Conservation (phyloP, 2,888 invertebrate genomes). For the Bruchidius siliquastri region DNA sequence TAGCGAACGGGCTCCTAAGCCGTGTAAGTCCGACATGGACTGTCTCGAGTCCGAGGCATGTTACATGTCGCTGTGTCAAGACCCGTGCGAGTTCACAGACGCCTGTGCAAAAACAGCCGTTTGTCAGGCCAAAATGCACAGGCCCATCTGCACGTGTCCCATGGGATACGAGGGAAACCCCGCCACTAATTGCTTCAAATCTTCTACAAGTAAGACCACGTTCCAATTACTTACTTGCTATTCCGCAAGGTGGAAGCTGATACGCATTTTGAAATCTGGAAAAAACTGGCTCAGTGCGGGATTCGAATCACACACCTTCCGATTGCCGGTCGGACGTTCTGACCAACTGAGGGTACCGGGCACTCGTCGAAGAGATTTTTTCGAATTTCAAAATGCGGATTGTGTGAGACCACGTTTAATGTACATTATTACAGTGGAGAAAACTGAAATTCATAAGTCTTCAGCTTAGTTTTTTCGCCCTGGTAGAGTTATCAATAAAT, state of each 20-base stretch:
- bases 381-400: no score
- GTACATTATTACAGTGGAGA: not conserved
- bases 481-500: no score
- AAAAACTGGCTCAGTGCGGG: no score
- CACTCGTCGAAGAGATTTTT: no score
- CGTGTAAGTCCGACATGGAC: conserved; percentile 78
- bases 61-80: conserved; percentile 75
- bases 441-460: not conserved
- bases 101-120: conserved; percentile 71
- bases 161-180: conserved; percentile 79
- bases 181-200: conserved; percentile 71
- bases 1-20: conserved; percentile 67
- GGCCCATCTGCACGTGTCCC: conserved; percentile 77
- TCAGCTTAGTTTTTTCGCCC: no score
- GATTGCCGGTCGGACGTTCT: no score
- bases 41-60: conserved; percentile 80
- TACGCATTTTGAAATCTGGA: no score
- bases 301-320: no score
- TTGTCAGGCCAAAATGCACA: conserved; percentile 77
- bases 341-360: no score
- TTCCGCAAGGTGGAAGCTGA: no score
- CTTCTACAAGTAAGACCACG: conserved; percentile 72
- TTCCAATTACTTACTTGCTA: no score
- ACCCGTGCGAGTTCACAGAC: conserved; percentile 78
- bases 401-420: conserved; percentile 57